A percentile compares a stretch with the other conserved stretches of the same genome.
Evolutionary conservation across 1,140 invertebrate genomes (phyloP).

Genomic region (Zophobas morio): DNA sequence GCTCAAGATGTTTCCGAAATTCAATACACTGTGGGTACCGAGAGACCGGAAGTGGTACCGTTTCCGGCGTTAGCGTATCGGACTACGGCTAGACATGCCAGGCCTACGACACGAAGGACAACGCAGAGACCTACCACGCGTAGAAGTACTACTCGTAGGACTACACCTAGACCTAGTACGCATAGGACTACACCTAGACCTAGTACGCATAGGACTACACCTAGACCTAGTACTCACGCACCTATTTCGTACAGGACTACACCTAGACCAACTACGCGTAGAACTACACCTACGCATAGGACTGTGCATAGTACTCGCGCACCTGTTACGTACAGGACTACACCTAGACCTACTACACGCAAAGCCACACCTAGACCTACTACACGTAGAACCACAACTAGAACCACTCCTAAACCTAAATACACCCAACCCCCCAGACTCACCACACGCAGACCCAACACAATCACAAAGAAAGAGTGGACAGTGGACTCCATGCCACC

Average conservation of each 20-base stretch:
- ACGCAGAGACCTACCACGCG: background rate
- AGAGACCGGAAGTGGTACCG: background rate
- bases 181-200: background rate
- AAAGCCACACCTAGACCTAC: conserved; percentile 3
- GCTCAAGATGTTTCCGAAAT: conserved; percentile 1
- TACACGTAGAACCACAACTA: background rate
- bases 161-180: background rate
- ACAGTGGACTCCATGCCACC: background rate
- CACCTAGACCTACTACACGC: background rate
- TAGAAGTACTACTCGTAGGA: background rate
- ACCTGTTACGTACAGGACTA: background rate
- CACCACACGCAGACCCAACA: background rate
- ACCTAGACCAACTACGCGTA: background rate
- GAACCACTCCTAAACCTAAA: background rate
- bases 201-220: background rate
- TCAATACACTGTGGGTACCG: background rate
- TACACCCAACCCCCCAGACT: background rate
- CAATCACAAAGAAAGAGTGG: background rate
- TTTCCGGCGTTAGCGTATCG: background rate
- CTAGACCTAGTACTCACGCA: background rate
- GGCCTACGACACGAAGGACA: background rate
- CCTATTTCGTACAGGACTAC: background rate
- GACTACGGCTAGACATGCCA: background rate
- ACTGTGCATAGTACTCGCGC: background rate
- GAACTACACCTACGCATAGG: background rate